phyloP scores from a whole-genome alignment of 2,113 vertebrate genomes.

The Atractosteus spatula region DNA sequence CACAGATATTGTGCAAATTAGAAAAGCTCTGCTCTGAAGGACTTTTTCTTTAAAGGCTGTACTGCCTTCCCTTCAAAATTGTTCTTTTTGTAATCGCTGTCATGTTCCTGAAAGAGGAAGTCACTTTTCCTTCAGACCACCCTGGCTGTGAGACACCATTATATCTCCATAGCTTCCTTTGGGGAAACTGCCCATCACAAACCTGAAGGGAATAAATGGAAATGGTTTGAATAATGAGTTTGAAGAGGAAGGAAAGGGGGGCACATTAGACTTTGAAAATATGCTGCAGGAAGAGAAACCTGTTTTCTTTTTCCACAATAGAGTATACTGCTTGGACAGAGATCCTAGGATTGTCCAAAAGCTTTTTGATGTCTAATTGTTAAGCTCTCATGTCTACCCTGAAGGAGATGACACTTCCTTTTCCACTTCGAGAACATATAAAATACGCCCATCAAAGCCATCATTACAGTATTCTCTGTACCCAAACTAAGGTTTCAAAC shows the following conservation, averaged over 20 bases:
- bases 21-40: neutral
- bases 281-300: neutral
- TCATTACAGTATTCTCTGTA: neutral
- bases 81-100: conserved; percentile 41
- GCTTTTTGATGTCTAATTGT: no score
- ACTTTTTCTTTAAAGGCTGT: neutral
- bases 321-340: neutral
- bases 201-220: conserved; percentile 22
- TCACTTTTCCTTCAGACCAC: conserved; percentile 42
- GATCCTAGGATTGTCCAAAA: neutral
- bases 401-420: neutral
- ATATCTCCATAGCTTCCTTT: conserved; percentile 36
- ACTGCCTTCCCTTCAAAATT: conserved; percentile 28
- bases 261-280: conserved; percentile 2
- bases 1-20: conserved; percentile 40
- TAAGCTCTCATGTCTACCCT: neutral
- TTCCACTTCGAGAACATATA: neutral
- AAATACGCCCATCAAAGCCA: neutral
- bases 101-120: conserved; percentile 45
- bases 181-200: conserved; percentile 13
- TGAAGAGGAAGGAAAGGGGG: conserved; percentile 14
- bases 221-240: conserved; percentile 19
- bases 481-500: neutral
- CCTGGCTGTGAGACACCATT: conserved; percentile 32
- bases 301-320: neutral